phyloP scores from a whole-genome alignment of 2,113 vertebrate species.

The Coreoperca whiteheadi region DNA sequence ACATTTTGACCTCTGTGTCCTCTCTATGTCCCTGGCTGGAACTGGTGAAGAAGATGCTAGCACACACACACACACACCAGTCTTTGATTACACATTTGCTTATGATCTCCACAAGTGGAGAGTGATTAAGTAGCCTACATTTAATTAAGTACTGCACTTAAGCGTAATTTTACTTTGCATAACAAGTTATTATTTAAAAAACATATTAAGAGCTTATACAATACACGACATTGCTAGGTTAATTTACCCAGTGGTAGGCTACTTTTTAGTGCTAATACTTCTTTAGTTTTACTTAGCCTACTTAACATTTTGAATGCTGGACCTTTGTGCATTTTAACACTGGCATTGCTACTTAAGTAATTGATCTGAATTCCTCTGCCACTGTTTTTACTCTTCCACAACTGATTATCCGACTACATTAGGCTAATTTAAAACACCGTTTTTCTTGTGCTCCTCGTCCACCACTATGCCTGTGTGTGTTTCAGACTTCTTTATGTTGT shows the following conservation, averaged over 20 bases:
- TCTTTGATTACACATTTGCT: background rate
- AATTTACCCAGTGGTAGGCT: background rate
- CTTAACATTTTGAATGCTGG: background rate
- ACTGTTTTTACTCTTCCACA: background rate
- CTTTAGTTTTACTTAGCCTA: background rate
- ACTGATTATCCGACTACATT: background rate
- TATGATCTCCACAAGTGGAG: background rate
- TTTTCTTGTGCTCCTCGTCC: background rate
- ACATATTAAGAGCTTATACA: background rate
- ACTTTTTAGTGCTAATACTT: background rate
- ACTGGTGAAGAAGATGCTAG: background rate
- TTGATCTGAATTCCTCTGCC: background rate
- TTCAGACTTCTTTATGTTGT: slow-evolving; percentile 9
- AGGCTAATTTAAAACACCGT: background rate
- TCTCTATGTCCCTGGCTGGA: background rate
- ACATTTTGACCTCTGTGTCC: too few species aligned
- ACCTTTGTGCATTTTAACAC: background rate
- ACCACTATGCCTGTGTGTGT: background rate
- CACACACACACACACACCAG: background rate
- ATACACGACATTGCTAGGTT: background rate
- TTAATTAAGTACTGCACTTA: background rate
- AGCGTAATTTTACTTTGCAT: background rate
- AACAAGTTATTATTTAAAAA: background rate
- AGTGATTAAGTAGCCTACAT: background rate
- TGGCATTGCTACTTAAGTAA: background rate